These are phyloP conservation scores for Xylota segnis DNA, from an alignment of 2,888 invertebrate genomes.

Conservation along the genomic window DNA sequence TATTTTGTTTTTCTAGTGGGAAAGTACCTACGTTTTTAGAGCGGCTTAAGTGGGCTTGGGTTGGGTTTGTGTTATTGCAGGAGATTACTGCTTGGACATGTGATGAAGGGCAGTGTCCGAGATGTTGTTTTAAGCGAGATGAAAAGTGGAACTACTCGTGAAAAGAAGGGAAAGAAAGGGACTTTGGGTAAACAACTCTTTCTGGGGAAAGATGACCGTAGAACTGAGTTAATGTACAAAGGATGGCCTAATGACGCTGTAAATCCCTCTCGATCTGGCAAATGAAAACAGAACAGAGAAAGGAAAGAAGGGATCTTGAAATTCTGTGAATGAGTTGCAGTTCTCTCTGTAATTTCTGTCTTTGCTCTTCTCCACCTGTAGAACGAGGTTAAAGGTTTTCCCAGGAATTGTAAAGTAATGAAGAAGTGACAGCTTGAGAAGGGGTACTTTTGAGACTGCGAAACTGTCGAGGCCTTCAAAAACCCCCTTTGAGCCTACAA, in stretches of 20 bases:
- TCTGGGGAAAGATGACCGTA: conserved; percentile 5
- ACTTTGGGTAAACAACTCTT: conserved; percentile 41
- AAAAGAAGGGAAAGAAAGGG: conserved; percentile 2
- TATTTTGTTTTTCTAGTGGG: conserved; percentile 3
- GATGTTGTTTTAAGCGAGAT: conserved; percentile 47
- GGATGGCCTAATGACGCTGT: not conserved
- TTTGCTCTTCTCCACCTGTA: no score
- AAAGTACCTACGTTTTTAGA: conserved; percentile 15
- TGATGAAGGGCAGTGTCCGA: conserved; percentile 23
- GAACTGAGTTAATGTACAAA: not conserved
- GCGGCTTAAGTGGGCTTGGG: conserved; percentile 43
- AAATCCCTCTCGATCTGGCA: not conserved
- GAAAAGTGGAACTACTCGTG: not conserved
- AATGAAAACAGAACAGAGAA: not conserved
- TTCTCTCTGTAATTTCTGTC: no score
- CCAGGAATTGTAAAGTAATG: no score
- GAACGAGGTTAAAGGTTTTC: no score
- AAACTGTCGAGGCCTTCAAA: no score
- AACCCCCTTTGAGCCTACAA: no score
- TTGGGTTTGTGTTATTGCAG: conserved; percentile 33
- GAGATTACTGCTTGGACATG: conserved; percentile 4
- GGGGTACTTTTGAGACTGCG: no score
- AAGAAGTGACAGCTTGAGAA: no score
- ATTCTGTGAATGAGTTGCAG: no score
- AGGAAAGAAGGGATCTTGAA: not conserved